Conservation (phyloP, 2,113 vertebrate species). For the Plotosus lineatus region DNA sequence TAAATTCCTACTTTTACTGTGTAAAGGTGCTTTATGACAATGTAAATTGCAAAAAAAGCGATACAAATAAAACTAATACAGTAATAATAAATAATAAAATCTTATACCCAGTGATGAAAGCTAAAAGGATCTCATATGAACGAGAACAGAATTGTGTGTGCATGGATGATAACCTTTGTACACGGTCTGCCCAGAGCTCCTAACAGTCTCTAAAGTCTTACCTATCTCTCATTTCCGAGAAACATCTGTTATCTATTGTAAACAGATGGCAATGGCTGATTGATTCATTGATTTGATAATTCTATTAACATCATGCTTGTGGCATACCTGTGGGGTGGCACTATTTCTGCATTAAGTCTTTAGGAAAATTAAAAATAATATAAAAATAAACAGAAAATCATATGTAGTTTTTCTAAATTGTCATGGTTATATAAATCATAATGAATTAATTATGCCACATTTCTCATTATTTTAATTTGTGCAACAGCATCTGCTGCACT, state of each 20-base stretch:
- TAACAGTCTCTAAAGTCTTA: constrained; percentile 25
- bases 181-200: constrained; percentile 1
- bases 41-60: no score
- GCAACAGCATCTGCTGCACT: neutral
- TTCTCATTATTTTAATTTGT: neutral
- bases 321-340: constrained; percentile 33
- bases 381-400: no score
- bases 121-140: neutral
- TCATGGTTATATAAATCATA: neutral
- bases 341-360: constrained; percentile 18
- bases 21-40: no score
- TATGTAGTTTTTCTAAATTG: neutral
- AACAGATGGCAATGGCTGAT: constrained; percentile 49
- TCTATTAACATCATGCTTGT: constrained; percentile 37
- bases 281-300: constrained; percentile 52
- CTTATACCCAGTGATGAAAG: neutral
- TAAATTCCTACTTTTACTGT: no score
- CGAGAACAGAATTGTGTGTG: neutral
- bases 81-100: no score
- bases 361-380: neutral
- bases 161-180: constrained; percentile 1
- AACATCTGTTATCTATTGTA: constrained; percentile 41
- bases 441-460: neutral
- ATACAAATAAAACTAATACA: no score
- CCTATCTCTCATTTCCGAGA: constrained; percentile 38